Percentiles rank a stretch among this genome's conserved stretches.
Evolutionary conservation across 2,113 vertebrate species (phyloP).

Genomic region (Pedionomus torquatus): DNA sequence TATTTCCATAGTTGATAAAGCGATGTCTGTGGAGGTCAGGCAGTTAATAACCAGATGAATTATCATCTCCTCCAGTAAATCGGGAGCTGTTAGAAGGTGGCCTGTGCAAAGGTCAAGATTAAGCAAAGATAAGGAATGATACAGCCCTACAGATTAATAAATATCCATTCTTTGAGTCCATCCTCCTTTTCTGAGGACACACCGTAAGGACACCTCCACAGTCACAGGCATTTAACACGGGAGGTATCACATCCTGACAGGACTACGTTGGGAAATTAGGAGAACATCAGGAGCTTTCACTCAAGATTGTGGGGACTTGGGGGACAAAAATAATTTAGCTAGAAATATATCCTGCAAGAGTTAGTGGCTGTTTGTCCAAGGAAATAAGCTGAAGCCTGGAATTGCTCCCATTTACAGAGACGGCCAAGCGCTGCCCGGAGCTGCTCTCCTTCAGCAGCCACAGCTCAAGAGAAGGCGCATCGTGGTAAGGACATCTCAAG

Average conservation of each 20-base stretch:
- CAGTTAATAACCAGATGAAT: background rate
- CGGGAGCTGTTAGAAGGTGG: background rate
- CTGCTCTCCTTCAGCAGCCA: background rate
- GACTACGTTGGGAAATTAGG: background rate
- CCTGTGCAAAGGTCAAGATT: background rate
- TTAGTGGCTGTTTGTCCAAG: background rate
- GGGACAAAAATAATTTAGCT: background rate
- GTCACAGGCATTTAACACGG: fast-evolving
- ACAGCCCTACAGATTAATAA: background rate
- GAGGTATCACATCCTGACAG: background rate
- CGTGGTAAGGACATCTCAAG: background rate
- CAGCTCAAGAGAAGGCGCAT: background rate
- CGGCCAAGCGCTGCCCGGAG: background rate
- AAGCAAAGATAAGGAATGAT: background rate
- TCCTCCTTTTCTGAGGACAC: background rate
- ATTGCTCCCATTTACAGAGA: background rate
- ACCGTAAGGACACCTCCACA: fast-evolving
- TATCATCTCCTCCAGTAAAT: background rate
- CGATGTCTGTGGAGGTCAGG: background rate
- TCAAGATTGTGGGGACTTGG: background rate
- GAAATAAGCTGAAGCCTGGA: background rate
- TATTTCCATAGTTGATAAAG: background rate
- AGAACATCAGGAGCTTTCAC: background rate
- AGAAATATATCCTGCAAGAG: background rate
- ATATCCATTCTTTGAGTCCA: background rate